A percentile compares a stretch with the other conserved stretches of the same genome.
These are phyloP conservation scores for Sciaenops ocellatus DNA, from an alignment of 2,797 vertebrate genomes.

Conservation along the genomic window DNA sequence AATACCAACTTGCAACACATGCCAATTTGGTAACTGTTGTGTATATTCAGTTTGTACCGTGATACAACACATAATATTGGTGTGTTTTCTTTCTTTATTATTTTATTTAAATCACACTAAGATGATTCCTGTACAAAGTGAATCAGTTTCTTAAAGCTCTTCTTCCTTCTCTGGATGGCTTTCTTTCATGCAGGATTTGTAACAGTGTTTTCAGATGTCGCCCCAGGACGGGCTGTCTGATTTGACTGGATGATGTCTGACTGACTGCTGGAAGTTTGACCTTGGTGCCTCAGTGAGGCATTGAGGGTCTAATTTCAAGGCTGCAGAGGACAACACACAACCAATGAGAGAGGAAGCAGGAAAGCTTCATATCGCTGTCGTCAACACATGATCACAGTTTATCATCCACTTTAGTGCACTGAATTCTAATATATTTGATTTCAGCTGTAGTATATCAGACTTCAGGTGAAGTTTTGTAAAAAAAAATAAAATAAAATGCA, in stretches of 20 bases:
- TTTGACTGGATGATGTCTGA: slow-evolving; percentile 24
- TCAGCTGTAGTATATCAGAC: no score
- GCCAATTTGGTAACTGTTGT: no score
- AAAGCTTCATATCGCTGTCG: not conserved
- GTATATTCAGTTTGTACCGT: no score
- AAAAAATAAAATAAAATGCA: no score
- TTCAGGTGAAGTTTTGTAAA: not conserved
- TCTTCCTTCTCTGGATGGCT: not conserved
- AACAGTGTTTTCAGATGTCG: not conserved
- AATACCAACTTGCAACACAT: no score
- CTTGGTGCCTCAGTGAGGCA: slow-evolving; percentile 18
- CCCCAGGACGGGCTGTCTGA: not conserved
- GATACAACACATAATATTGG: no score
- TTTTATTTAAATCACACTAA: not conserved
- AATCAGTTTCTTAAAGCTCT: slow-evolving; percentile 1
- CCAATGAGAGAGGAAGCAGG: not conserved
- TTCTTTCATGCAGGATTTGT: not conserved
- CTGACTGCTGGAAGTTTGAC: slow-evolving; percentile 31
- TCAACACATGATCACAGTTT: not conserved
- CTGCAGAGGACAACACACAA: slow-evolving; percentile 1
- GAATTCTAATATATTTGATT: not conserved
- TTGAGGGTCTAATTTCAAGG: slow-evolving; percentile 19
- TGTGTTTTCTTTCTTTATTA: not conserved
- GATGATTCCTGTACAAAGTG: not conserved
- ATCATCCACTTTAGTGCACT: no score